phyloP scores from a whole-genome alignment of 2,113 vertebrate genomes.

The Gymnorhina tibicen region DNA sequence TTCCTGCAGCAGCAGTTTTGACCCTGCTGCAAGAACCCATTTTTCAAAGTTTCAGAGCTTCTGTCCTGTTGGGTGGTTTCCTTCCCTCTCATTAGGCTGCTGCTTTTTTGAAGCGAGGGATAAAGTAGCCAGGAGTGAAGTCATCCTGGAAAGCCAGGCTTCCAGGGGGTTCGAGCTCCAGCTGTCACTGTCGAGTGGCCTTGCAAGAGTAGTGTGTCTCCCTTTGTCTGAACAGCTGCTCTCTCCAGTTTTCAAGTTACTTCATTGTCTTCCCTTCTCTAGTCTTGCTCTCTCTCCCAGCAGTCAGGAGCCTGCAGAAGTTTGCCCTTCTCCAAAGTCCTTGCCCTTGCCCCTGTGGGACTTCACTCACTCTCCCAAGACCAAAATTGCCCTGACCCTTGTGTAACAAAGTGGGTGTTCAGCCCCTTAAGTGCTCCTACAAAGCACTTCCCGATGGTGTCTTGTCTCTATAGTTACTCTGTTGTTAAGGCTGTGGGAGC shows the following conservation, averaged over 20 bases:
- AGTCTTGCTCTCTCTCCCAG: not conserved
- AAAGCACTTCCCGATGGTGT: not conserved
- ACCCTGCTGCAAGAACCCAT: not conserved
- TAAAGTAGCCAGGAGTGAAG: not conserved
- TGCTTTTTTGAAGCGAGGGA: not conserved
- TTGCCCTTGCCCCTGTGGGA: not conserved
- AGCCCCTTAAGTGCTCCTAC: not conserved
- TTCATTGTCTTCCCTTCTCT: not conserved
- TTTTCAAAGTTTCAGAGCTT: not conserved
- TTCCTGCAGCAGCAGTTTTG: not conserved
- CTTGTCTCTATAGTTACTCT: conserved; percentile 28
- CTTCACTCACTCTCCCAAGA: not conserved
- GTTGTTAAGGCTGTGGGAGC: conserved; percentile 29
- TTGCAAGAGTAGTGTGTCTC: not conserved
- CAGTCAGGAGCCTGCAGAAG: not conserved
- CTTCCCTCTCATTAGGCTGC: not conserved
- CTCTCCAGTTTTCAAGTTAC: not conserved
- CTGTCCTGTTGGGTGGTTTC: not conserved
- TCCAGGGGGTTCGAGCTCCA: not conserved
- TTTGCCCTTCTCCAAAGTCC: not conserved
- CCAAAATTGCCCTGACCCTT: not conserved
- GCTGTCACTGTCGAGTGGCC: not conserved
- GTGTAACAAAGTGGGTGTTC: not conserved
- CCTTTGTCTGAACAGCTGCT: conserved; percentile 13
- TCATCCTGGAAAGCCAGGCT: not conserved